Evolutionary conservation across 2,888 invertebrate genomes (phyloP).

Genomic region (Machimus atricapillus): DNA sequence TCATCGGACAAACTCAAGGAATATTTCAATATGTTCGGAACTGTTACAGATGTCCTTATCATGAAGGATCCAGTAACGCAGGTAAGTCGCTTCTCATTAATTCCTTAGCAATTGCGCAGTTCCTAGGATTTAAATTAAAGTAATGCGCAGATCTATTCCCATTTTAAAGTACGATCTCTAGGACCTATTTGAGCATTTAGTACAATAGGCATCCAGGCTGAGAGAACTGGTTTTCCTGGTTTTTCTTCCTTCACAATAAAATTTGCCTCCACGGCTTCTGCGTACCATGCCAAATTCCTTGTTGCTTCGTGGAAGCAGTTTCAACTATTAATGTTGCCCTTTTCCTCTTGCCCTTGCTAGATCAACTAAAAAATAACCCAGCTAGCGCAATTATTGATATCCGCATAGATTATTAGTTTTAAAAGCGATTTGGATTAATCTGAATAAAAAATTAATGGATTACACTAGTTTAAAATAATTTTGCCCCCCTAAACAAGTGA

Average conservation of each 20-base stretch:
- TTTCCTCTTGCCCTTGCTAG: background rate
- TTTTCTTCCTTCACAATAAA: background rate
- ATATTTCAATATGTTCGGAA: constrained; percentile 91
- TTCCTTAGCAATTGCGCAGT: background rate
- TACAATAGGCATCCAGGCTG: background rate
- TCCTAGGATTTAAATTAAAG: background rate
- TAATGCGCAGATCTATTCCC: background rate
- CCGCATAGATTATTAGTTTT: no score
- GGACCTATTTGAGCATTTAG: background rate
- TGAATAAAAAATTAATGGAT: no score
- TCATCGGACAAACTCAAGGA: constrained; percentile 90
- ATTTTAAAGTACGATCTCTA: background rate
- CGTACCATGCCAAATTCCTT: background rate
- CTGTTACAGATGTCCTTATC: constrained; percentile 88
- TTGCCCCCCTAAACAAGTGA: no score
- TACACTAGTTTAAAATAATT: no score
- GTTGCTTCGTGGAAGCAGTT: background rate
- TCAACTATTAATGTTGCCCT: background rate
- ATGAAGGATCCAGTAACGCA: constrained; percentile 95
- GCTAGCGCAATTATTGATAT: background rate
- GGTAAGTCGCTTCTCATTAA: constrained; percentile 66
- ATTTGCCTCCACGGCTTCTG: background rate
- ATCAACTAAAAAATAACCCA: background rate
- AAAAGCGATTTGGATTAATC: no score
- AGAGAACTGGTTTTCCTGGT: background rate